phyloP scores from a whole-genome alignment of 2,888 invertebrate species.

The Pyrgus malvae region DNA sequence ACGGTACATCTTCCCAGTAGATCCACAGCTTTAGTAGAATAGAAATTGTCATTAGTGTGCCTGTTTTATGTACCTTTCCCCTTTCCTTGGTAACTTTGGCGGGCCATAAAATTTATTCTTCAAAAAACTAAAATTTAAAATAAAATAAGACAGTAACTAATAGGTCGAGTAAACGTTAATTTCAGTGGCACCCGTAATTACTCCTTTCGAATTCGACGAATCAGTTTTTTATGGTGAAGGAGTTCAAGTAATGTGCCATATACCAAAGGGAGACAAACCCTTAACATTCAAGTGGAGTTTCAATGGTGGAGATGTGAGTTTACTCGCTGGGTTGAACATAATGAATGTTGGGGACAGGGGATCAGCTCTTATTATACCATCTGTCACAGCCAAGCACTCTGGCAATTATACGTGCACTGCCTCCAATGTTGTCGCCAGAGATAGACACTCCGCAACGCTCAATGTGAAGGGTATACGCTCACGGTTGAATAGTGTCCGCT shows the following conservation, averaged over 20 bases:
- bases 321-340: conserved; percentile 82
- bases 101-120: conserved; percentile 50
- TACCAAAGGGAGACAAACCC: conserved; percentile 86
- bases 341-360: conserved; percentile 85
- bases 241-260: conserved; percentile 82
- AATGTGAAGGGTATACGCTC: conserved; percentile 83
- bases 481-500: conserved; percentile 56
- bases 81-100: conserved; percentile 71
- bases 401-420: conserved; percentile 87
- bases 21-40: conserved; percentile 41
- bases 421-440: conserved; percentile 83
- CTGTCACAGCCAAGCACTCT: conserved; percentile 85
- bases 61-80: conserved; percentile 38
- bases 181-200: conserved; percentile 83
- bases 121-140: background rate
- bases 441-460: conserved; percentile 82
- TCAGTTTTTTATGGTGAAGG: conserved; percentile 82
- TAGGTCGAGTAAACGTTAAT: conserved; percentile 35
- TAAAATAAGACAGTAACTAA: background rate
- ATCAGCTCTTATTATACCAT: conserved; percentile 86
- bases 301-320: conserved; percentile 83
- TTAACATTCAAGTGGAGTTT: conserved; percentile 89
- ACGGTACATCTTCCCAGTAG: conserved; percentile 76
- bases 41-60: conserved; percentile 41
- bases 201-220: conserved; percentile 83